Conservation (phyloP, 2,113 vertebrate species). For the Podarcis raffonei region DNA sequence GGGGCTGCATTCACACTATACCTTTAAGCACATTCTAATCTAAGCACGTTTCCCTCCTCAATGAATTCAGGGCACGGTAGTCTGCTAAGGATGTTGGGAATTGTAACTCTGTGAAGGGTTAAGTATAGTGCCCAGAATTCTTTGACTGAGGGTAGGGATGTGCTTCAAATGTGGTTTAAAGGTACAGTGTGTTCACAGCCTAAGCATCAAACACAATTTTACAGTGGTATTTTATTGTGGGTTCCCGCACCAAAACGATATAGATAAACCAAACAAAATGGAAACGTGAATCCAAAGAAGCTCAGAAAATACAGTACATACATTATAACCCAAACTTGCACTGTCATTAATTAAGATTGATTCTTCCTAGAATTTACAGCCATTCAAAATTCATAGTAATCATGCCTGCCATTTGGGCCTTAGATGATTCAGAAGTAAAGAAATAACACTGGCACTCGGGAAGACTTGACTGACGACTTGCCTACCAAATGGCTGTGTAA, state of each 20-base stretch:
- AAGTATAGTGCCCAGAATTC: no score
- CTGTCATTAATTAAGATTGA: not conserved
- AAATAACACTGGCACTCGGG: not conserved
- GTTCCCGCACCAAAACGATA: not conserved
- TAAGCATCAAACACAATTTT: not conserved
- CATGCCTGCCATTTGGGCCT: not conserved
- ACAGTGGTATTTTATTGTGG: not conserved
- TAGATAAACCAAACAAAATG: not conserved
- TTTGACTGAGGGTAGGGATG: no score
- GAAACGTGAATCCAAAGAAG: not conserved
- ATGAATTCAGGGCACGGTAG: not conserved
- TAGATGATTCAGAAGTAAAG: slow-evolving; percentile 4
- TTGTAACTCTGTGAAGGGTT: no score
- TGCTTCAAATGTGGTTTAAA: no score
- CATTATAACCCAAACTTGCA: not conserved
- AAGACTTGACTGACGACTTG: not conserved
- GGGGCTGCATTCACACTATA: not conserved
- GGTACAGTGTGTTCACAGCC: no score
- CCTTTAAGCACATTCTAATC: not conserved
- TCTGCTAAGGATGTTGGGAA: not conserved
- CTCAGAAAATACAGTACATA: not conserved
- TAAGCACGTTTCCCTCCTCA: no score
- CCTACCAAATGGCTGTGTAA: not conserved
- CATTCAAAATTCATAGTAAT: not conserved
- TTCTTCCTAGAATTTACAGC: not conserved